These are phyloP conservation scores for Ips typographus DNA, from an alignment of 1,140 invertebrate genomes.

Conservation along the genomic window DNA sequence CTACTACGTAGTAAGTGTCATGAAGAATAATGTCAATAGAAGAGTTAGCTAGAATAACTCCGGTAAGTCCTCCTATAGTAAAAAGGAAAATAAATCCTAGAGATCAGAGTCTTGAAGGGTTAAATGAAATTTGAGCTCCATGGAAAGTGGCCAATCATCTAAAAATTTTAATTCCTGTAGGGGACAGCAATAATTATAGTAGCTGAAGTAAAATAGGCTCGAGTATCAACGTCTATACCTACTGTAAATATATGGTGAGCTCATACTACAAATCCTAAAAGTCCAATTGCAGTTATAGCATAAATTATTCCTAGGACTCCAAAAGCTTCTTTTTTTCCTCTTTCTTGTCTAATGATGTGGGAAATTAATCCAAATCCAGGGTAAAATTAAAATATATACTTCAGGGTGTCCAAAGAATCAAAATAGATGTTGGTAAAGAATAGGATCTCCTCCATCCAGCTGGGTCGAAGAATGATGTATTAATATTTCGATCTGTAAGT, in stretches of 20 bases:
- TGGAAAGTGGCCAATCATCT: conserved; percentile 62
- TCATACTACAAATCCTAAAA: conserved; percentile 69
- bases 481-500: conserved; percentile 69
- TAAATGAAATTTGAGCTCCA: conserved; percentile 57
- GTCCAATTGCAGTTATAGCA: conserved; percentile 65
- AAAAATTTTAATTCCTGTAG: conserved; percentile 69
- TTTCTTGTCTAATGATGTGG: conserved; percentile 63
- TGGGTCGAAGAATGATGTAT: conserved; percentile 70
- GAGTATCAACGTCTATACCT: conserved; percentile 71
- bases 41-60: conserved; percentile 69
- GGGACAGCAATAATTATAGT: conserved; percentile 74
- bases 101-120: conserved; percentile 60
- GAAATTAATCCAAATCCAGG: conserved; percentile 66
- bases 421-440: conserved; percentile 77
- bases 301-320: conserved; percentile 63
- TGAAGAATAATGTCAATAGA: conserved; percentile 70
- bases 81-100: conserved; percentile 75
- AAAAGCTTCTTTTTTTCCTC: conserved; percentile 62
- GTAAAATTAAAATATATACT: conserved; percentile 73
- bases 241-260: conserved; percentile 74
- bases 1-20: conserved; percentile 76
- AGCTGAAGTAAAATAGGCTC: conserved; percentile 71
- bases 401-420: conserved; percentile 79
- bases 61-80: conserved; percentile 64
- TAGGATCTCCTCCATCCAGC: conserved; percentile 66